Conservation (phyloP, 1,140 invertebrate species). For the Glossosoma conforme region DNA sequence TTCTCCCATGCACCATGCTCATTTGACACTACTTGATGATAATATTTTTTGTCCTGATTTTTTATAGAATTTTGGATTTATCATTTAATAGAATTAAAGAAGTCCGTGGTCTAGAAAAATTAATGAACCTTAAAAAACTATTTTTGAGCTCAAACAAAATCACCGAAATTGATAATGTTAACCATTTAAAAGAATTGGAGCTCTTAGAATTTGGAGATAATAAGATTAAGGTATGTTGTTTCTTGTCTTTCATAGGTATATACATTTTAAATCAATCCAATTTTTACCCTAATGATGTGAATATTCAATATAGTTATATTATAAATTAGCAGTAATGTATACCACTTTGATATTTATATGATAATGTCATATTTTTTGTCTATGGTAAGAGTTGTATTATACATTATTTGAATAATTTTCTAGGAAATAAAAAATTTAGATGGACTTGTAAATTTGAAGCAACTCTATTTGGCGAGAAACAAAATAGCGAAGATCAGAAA, state of each 20-base stretch:
- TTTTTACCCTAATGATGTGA: too few species aligned
- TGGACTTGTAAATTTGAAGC: constrained; percentile 64
- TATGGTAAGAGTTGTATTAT: too few species aligned
- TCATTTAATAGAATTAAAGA: constrained; percentile 95
- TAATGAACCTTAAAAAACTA: constrained; percentile 80
- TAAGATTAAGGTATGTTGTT: constrained; percentile 69
- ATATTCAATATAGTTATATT: too few species aligned
- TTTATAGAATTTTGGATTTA: constrained; percentile 79
- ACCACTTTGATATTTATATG: too few species aligned
- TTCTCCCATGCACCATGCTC: neutral
- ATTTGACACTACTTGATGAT: neutral
- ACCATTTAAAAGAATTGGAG: constrained; percentile 71
- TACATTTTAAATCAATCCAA: constrained; percentile 2
- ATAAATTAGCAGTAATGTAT: too few species aligned
- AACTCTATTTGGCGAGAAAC: constrained; percentile 91
- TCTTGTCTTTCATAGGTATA: constrained; percentile 7
- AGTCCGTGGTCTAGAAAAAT: constrained; percentile 78
- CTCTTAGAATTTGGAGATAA: constrained; percentile 95
- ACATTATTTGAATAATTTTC: too few species aligned
- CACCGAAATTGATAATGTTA: constrained; percentile 85
- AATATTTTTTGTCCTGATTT: neutral
- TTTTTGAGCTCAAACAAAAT: constrained; percentile 94
- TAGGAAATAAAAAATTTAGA: constrained; percentile 83
- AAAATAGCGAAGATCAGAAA: constrained; percentile 91
- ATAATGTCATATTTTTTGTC: too few species aligned